Evolutionary conservation across 2,888 invertebrate genomes (phyloP), one percentile per base, ranked within the genome.

Genomic region (Pristionchus maxplancki): DNA sequence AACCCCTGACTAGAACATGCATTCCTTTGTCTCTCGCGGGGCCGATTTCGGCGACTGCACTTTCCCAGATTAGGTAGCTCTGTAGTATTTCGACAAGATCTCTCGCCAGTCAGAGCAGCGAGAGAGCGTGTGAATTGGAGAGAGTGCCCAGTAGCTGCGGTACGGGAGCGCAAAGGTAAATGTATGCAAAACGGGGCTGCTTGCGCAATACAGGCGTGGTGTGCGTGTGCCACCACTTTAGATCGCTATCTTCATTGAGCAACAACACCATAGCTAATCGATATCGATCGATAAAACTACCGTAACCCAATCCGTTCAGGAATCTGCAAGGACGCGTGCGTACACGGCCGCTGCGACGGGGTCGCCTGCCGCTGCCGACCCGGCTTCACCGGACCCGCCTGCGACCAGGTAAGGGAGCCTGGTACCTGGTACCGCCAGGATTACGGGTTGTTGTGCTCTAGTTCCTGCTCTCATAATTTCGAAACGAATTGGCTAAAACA

Each of bases 181-280:
- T 44, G n/a, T 48, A 78, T 78, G 78, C 78, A 78, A 78, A 78
- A 78, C 28, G 44, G 44, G 31, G 3, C 48, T n/a, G n/a, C n/a
- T 78, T 78, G 15, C 78, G 78, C 78, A 78, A 78, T 44, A n/a
- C 15, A 31, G 13, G 71, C 71, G 40, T 34, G 17, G 50, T 50
- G 58, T 24, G 37, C n/a, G n/a, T n/a, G n/a, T n/a, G n/a, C n/a
- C n/a, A n/a, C 28, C 84, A 34, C 53, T 40, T 62, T 37, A 40
- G 84, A 62, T 62, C 84, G 40, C 62, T 58, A 84, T 62, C 84
- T 58, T 37, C 28, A 83, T n/a, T 31, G 64, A 62, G 37, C 85
- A 50, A 17, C 5, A 6, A 31, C 40, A 20, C 62, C 20, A 13
- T 9, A 13, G 17, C 28, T 28, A 37, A 64, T 17, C 58, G 28